Evolutionary conservation across 2,797 vertebrate genomes (phyloP).

Genomic region (Tapirus indicus): DNA sequence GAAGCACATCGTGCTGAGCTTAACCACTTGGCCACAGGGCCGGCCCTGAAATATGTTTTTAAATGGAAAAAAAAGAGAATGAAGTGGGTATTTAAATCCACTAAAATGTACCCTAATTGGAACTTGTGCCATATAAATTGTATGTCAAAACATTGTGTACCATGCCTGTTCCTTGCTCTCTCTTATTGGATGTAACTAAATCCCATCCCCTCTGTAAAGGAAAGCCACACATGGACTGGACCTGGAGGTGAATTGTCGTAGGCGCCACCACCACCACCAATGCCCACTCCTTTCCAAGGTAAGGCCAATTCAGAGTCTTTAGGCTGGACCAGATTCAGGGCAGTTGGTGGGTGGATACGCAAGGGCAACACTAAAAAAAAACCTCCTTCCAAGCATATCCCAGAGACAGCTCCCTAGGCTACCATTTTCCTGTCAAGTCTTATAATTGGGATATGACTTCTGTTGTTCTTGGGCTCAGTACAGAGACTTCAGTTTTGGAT

Average conservation of each 20-base stretch:
- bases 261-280: too few species aligned
- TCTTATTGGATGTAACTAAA: background rate
- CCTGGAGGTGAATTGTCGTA: background rate
- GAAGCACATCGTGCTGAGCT: too few species aligned
- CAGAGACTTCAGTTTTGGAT: constrained; percentile 9
- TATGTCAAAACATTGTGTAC: background rate
- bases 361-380: background rate
- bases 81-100: background rate
- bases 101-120: background rate
- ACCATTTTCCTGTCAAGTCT: background rate
- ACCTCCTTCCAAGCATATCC: background rate
- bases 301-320: background rate
- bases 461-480: constrained; percentile 53
- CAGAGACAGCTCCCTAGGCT: background rate
- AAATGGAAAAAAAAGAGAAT: background rate
- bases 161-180: background rate
- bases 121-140: background rate
- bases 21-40: too few species aligned
- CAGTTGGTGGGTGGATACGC: too few species aligned
- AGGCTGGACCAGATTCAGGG: background rate
- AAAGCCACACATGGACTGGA: background rate
- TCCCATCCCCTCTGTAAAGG: background rate
- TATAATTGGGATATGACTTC: background rate
- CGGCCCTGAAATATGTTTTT: background rate
- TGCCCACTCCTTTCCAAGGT: background rate